Conservation (phyloP, 2,797 vertebrate species). For the Gambusia yucatana region DNA sequence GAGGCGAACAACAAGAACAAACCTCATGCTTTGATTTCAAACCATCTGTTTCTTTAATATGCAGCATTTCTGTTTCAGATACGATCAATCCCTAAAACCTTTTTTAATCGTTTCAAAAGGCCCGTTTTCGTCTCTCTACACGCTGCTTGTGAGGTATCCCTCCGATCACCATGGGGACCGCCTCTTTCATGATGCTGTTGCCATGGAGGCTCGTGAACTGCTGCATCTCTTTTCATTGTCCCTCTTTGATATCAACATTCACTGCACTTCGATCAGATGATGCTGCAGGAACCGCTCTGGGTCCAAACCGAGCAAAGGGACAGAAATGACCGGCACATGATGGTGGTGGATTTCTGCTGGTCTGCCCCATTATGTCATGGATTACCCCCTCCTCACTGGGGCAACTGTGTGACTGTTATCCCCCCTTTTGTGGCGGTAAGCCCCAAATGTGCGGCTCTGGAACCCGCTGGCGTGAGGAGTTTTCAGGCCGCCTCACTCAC, state of each 20-base stretch:
- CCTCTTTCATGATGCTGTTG: constrained; percentile 80
- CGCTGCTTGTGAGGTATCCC: constrained; percentile 63
- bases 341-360: constrained; percentile 20
- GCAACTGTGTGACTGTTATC: constrained; percentile 75
- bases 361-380: constrained; percentile 72
- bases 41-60: constrained; percentile 3
- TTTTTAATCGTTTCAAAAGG: constrained; percentile 10
- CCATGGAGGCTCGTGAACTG: constrained; percentile 78
- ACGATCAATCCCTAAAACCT: neutral
- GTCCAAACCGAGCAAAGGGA: constrained; percentile 4
- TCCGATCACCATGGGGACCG: constrained; percentile 78
- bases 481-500: constrained; percentile 69
- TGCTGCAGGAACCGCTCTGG: constrained; percentile 21
- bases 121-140: constrained; percentile 38
- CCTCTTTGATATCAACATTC: constrained; percentile 63
- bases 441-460: constrained; percentile 66
- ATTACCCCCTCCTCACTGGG: constrained; percentile 71
- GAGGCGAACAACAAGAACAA: constrained; percentile 17
- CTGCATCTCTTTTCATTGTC: constrained; percentile 61
- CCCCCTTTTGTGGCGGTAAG: constrained; percentile 81
- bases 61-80: neutral
- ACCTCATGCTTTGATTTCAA: constrained; percentile 24
- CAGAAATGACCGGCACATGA: constrained; percentile 75
- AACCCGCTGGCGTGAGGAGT: constrained; percentile 80
- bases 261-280: neutral